Base-by-base conservation (phyloP, 2,888 invertebrate genomes). In the Scaptomyza tumidula region DNA sequence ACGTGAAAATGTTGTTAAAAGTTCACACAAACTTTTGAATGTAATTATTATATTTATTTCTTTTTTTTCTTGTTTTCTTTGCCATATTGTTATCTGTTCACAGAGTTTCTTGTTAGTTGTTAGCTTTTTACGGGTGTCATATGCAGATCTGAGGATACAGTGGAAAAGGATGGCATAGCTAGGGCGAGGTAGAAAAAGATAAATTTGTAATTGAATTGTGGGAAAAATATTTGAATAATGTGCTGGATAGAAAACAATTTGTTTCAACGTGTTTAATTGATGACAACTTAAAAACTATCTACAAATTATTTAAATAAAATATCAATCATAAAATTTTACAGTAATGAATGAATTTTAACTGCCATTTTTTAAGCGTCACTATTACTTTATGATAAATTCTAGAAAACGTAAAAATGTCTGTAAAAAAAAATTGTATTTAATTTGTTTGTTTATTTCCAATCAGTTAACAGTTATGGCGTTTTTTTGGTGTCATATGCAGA, bases 1-100 rank as follows among this genome's bases (percentile, higher is more conserved):
- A 77, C 83, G 88, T 71, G 72, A 77, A 70, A 87, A 78, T 82
- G 59, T 86, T 86, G 58, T 80, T 71, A 83, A 77, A 88, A 83
- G 75, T 86, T 88, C 68, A 56, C 55, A 69, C 66, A 80, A 83
- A 80, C 78, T 82, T 81, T 10, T n/a, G 24, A 24, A 24, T 24
- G 24, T 24, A 5, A 24, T 24, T 24, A 24, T 24, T 24, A n/a
- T 4, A 24, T 24, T 24, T 13, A 14, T 14, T 46, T 48, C 0
- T 35, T 41, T 4, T 9, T n/a, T 14, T 3, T 10, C 6, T 37
- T 24, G 33, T 54, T 53, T 60, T 33, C 33, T n/a, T 61, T 58
- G 66, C 50, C 63, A 70, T 71, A 63, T 68, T 78, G 55, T 63
- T 68, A 64, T 52, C 68, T 37, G 52, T 39, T 39, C 52, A 27